These are phyloP conservation scores for Percina caprodes DNA, from an alignment of 2,113 vertebrate species.

Conservation along the genomic window DNA sequence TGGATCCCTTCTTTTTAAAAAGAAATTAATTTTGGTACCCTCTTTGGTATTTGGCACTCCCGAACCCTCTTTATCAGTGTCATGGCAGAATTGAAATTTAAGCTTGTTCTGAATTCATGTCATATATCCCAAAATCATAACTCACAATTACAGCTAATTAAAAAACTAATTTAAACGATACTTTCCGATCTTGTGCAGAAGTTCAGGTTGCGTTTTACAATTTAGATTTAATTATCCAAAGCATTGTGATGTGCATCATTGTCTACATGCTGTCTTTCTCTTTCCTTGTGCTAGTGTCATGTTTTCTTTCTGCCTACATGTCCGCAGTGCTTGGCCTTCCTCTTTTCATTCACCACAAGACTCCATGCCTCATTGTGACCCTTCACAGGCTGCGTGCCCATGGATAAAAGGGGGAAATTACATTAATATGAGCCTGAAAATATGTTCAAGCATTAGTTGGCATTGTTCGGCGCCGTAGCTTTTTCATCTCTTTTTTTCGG, in stretches of 20 bases:
- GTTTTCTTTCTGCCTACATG: slow-evolving; percentile 26
- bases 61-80: slow-evolving; percentile 5
- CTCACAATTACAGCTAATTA: slow-evolving; percentile 11
- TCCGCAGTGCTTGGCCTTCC: slow-evolving; percentile 19
- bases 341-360: slow-evolving; percentile 10
- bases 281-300: slow-evolving; percentile 29
- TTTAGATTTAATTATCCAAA: slow-evolving; percentile 26
- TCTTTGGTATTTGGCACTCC: background rate
- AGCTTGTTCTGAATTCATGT: background rate
- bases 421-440: slow-evolving; percentile 55
- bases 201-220: background rate
- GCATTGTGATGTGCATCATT: background rate
- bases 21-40: slow-evolving; percentile 14
- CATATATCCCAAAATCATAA: background rate
- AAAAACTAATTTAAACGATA: background rate
- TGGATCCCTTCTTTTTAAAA: background rate
- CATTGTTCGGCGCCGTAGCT: slow-evolving; percentile 13
- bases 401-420: slow-evolving; percentile 61
- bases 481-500: slow-evolving; percentile 20
- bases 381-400: slow-evolving; percentile 26
- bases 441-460: slow-evolving; percentile 35
- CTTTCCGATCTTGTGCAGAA: background rate
- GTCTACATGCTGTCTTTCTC: background rate
- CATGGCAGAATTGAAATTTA: background rate
- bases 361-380: slow-evolving; percentile 31